Base-by-base conservation (phyloP, 2,113 vertebrate genomes). In the Myocastor coypus region DNA sequence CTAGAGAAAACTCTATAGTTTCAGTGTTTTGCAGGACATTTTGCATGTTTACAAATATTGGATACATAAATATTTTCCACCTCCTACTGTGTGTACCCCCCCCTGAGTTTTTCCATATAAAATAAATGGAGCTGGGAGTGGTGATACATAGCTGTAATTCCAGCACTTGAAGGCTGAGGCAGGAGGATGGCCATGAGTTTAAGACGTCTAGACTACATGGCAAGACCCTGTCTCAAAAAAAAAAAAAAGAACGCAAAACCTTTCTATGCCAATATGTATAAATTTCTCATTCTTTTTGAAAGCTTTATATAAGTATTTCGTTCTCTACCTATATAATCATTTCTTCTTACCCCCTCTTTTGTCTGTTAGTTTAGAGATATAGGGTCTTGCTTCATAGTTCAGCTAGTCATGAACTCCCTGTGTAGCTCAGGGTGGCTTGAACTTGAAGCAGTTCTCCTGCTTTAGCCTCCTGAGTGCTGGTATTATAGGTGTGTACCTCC, bases 1-100 rank as follows among this genome's bases (percentile, higher is more conserved):
- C 83, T 91, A 84, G 30, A 88, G 59, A 30, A 85, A 66, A 81
- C 17, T 80, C 92, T 8, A 26, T 91, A 50, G 20, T 91, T 84
- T 81, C 57, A 66, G 3, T 91, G 63, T 93, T 82, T 86, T 69
- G 12, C 30, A 82, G 64, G 75, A 95, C 75, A 42, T 77, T 57
- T 12, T 77, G 5, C 78, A 7, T 83, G 11, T 81, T 26, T 86
- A 85, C 7, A 61, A 42, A 50, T 66, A 50, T 94, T 42, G 10
- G 73, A 12, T 16, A 46, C 46, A 64, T 55, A 69, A 80, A 42
- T 83, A 81, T 24, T 95, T 3, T 57, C 63, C 37, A 52, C 42
- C 22, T n/a, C 26, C 13, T 40, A 59, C 71, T 83, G 34, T 40
- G 40, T 87, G 61, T 42, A 30, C 28, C 9, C 9, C 19, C 17